Evolutionary conservation across 2,113 vertebrate genomes (phyloP).

Genomic region (Sinocyclocheilus anshuiensis): DNA sequence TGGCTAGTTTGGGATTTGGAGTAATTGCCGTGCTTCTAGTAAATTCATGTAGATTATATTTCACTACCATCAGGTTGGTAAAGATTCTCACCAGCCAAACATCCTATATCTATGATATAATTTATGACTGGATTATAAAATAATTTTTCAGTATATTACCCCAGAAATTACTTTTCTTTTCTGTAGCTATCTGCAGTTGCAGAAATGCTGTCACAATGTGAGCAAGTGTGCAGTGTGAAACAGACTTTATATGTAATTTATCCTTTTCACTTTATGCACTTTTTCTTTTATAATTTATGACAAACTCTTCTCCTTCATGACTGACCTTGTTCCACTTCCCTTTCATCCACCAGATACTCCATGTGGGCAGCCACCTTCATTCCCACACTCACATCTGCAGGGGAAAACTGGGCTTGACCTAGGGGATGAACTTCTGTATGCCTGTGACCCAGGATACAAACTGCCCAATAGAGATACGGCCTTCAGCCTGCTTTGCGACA

Average conservation of each 20-base stretch:
- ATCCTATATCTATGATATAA: not conserved
- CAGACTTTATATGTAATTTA: not conserved
- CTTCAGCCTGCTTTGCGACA: slow-evolving; percentile 91
- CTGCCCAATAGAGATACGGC: slow-evolving; percentile 76
- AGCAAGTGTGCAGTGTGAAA: not conserved
- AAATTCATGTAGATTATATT: too few relatives aligned
- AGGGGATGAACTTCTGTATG: slow-evolving; percentile 89
- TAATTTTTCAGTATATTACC: not conserved
- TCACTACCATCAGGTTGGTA: too few relatives aligned
- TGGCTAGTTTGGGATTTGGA: too few relatives aligned
- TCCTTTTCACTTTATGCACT: not conserved
- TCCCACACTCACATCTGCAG: slow-evolving; percentile 85
- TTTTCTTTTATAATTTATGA: not conserved
- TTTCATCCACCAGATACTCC: slow-evolving; percentile 76
- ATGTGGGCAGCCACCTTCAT: slow-evolving; percentile 88
- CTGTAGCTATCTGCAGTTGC: too few relatives aligned
- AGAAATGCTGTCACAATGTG: not conserved
- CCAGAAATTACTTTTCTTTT: not conserved
- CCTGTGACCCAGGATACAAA: slow-evolving; percentile 80
- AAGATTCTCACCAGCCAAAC: too few relatives aligned
- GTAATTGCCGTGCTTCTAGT: too few relatives aligned
- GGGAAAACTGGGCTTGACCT: slow-evolving; percentile 84
- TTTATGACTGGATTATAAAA: not conserved
- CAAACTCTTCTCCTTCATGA: not conserved
- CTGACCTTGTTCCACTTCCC: too few relatives aligned